Conservation (phyloP, 2,113 vertebrate species). For the Myrmophylax atrothorax region DNA sequence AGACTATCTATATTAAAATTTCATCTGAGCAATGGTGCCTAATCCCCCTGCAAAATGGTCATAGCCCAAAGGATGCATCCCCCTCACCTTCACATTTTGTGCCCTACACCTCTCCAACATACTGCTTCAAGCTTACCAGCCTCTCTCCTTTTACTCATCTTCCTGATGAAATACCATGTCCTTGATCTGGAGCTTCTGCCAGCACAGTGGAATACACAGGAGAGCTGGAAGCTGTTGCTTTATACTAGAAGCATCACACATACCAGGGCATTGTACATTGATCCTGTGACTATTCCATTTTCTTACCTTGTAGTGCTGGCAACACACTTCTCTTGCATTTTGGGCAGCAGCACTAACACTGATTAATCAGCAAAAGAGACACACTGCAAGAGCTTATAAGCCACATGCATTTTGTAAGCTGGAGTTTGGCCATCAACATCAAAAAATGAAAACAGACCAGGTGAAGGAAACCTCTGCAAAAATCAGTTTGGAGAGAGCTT, state of each 20-base stretch:
- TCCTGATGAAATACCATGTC: neutral
- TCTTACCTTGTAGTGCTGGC: neutral
- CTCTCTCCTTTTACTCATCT: neutral
- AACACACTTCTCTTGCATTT: neutral
- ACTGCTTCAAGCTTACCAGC: neutral
- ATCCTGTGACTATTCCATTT: neutral
- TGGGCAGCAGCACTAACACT: neutral
- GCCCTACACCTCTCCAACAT: neutral
- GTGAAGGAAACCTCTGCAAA: conserved; percentile 3
- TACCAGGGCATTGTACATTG: neutral
- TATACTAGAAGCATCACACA: neutral
- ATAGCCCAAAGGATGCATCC: neutral
- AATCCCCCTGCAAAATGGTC: neutral
- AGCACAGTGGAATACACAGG: neutral
- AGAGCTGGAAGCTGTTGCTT: neutral
- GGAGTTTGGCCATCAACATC: neutral
- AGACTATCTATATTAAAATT: neutral
- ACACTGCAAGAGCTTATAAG: neutral
- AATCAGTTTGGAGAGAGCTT: neutral
- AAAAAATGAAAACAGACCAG: neutral
- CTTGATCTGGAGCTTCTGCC: neutral
- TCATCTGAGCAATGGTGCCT: neutral
- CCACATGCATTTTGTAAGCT: neutral
- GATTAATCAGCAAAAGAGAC: neutral
- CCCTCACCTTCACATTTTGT: neutral